phyloP scores from a whole-genome alignment of 2,113 vertebrate genomes.

The Xyliphius kryptos region DNA sequence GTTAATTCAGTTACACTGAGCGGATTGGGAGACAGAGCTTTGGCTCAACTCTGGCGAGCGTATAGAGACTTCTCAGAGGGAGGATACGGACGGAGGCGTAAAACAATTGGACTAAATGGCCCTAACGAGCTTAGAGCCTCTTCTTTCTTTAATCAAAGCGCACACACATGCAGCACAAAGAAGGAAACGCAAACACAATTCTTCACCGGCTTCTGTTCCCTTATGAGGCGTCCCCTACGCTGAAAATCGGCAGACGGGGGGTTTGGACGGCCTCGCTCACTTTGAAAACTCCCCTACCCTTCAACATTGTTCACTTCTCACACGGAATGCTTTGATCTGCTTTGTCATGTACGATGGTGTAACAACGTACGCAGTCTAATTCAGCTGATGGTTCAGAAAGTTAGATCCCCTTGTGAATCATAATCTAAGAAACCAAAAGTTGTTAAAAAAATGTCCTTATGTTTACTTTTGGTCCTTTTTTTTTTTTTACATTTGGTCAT shows the following conservation, averaged over 20 bases:
- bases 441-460: no score
- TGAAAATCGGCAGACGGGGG: constrained; percentile 48
- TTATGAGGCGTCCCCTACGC: constrained; percentile 40
- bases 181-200: constrained; percentile 61
- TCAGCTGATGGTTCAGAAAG: no score
- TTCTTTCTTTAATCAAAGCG: constrained; percentile 72
- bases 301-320: no score
- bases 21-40: constrained; percentile 47
- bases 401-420: no score
- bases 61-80: constrained; percentile 59
- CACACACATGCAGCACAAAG: constrained; percentile 71
- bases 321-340: no score
- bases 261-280: constrained; percentile 49
- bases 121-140: no score
- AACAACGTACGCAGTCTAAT: no score
- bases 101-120: no score
- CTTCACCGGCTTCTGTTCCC: constrained; percentile 55
- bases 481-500: no score
- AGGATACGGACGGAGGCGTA: constrained; percentile 63
- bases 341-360: no score
- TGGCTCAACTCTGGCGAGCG: constrained; percentile 56
- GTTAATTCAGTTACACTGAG: constrained; percentile 51
- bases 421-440: no score
- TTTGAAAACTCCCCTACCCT: constrained; percentile 47
- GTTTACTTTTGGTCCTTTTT: no score